Evolutionary conservation across 2,888 invertebrate species (phyloP).

Genomic region (Pilophorus perplexus): DNA sequence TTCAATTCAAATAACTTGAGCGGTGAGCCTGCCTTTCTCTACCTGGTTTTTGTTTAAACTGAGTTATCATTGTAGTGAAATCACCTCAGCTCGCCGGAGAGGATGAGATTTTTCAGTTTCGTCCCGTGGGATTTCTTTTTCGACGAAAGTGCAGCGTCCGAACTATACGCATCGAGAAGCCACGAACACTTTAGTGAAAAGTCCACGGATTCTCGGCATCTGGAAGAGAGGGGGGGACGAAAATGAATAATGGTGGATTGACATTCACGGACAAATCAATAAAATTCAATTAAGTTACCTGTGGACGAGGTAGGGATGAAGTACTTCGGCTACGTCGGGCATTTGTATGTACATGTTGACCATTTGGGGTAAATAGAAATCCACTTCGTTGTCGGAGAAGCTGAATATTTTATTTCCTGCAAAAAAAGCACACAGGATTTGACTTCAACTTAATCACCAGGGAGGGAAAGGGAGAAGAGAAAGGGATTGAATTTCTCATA

Average conservation of each 20-base stretch:
- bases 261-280: not conserved
- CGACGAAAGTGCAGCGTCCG: constrained; percentile 65
- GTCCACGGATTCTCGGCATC: constrained; percentile 90
- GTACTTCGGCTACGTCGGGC: constrained; percentile 92
- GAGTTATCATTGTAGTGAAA: too few relatives aligned
- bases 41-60: too few relatives aligned
- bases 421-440: constrained; percentile 47
- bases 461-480: too few relatives aligned
- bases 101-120: constrained; percentile 69
- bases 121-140: constrained; percentile 73
- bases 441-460: not conserved
- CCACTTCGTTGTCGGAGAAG: constrained; percentile 87
- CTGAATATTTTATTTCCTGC: constrained; percentile 92
- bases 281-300: constrained; percentile 59
- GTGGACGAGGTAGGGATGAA: constrained; percentile 76
- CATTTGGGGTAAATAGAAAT: constrained; percentile 96
- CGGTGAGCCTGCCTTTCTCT: too few relatives aligned
- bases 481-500: too few relatives aligned
- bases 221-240: too few relatives aligned
- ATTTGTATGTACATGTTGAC: constrained; percentile 98
- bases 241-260: not conserved
- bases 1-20: too few relatives aligned
- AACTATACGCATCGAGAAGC: constrained; percentile 91
- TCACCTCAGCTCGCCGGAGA: constrained; percentile 58
- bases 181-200: constrained; percentile 95